Conservation (phyloP, 1,140 invertebrate species). For the Acromyrmex charruanus region DNA sequence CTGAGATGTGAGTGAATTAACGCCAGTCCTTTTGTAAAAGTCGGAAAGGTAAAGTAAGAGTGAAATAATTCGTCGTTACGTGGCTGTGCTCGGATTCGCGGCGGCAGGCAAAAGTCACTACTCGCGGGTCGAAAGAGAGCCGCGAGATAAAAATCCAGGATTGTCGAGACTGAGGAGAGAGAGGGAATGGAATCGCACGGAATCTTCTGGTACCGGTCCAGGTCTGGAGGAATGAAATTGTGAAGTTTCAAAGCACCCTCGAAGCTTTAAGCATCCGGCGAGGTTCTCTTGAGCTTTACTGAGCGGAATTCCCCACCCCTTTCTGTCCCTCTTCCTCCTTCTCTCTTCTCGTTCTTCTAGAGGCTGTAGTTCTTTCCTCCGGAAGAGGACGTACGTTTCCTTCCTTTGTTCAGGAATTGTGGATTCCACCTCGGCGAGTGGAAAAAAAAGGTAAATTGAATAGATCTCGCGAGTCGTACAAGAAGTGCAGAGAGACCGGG, state of each 20-base stretch:
- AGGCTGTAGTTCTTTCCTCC: constrained; percentile 48
- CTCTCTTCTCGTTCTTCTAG: background rate
- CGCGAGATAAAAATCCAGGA: constrained; percentile 65
- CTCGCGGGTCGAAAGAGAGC: constrained; percentile 28
- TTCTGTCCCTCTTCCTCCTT: background rate
- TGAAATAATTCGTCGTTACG: constrained; percentile 68
- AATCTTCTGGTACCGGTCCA: constrained; percentile 76
- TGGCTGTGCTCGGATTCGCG: constrained; percentile 54
- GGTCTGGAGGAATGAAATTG: constrained; percentile 79
- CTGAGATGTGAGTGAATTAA: constrained; percentile 37
- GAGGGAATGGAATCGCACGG: constrained; percentile 53
- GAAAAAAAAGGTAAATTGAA: constrained; percentile 80
- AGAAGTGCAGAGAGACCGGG: constrained; percentile 48
- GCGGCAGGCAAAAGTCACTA: constrained; percentile 32
- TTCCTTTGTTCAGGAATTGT: constrained; percentile 75
- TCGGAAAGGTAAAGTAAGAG: constrained; percentile 13
- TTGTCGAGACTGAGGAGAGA: background rate
- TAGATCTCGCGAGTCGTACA: constrained; percentile 74
- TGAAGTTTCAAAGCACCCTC: constrained; percentile 81
- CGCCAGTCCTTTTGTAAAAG: constrained; percentile 13
- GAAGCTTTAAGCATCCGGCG: constrained; percentile 79
- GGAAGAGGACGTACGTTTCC: constrained; percentile 69
- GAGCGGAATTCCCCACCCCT: constrained; percentile 50
- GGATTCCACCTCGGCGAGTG: constrained; percentile 66
- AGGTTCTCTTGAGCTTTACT: constrained; percentile 71